Evolutionary conservation across 2,888 invertebrate genomes (phyloP), one percentile per base, ranked within the genome.

Genomic region (Yponomeuta plumbellus): DNA sequence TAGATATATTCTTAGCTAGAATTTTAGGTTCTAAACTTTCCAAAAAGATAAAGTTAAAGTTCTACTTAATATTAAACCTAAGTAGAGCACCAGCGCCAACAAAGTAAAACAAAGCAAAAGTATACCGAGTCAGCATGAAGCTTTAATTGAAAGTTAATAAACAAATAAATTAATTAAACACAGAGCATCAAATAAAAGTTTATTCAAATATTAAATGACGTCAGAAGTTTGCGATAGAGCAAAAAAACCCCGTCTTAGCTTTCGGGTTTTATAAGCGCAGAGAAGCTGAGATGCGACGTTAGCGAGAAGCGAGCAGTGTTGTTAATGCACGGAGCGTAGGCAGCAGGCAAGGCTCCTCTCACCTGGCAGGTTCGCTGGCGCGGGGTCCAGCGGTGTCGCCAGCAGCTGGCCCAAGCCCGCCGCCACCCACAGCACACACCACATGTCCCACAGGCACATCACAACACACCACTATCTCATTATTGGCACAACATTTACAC

Each of bases 381-480:
- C 83, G 75, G 91, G 85, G 73, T 90, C 89, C 81, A 90, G 78
- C 75, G 91, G 91, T 69, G 88, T 81, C 72, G 84, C 84, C 74
- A 79, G 78, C 79, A 87, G 79, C 79, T 84, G 85, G 75, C 79
- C 81, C 81, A 85, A 80, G 72, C 83, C 80, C 80, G 83, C 85
- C 77, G 85, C 78, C 76, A 79, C 81, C 89, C 87, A 88, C 80
- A 90, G 80, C 86, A 86, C 85, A 75, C 87, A 84, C 90, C 90
- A 88, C 88, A 91, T 85, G 86, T 90, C 88, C 90, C 91, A 87
- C 84, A 87, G 84, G 87, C 89, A 88, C 90, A 89, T 89, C 91
- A 91, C 91, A 87, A 80, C 89, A 90, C 88, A 83, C 78, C 90
- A 91, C 91, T 91, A 91, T 90, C 91, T 91, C 91, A 91, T 91